Evolutionary conservation across 2,113 vertebrate species (phyloP).

Genomic region (Thunnus thynnus): DNA sequence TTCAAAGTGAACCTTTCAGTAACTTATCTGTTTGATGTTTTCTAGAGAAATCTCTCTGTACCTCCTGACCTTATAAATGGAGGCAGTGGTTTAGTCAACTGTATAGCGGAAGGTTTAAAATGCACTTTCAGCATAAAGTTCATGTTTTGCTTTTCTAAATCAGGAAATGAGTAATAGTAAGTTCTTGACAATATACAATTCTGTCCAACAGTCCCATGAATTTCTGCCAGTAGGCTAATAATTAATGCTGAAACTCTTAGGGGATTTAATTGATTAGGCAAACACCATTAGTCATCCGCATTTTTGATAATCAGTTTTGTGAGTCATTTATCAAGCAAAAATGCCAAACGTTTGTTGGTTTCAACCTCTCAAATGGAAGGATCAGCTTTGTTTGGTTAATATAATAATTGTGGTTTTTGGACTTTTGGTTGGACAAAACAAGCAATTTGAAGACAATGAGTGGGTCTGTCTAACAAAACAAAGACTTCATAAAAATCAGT

Average conservation of each 20-base stretch:
- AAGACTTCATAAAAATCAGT: too few relatives aligned
- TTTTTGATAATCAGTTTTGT: too few relatives aligned
- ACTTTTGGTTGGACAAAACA: too few relatives aligned
- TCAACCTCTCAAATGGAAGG: neutral
- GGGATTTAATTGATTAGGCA: neutral
- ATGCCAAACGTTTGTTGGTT: neutral
- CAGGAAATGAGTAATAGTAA: slow-evolving; percentile 54
- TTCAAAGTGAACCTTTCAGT: too few relatives aligned
- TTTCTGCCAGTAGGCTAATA: neutral
- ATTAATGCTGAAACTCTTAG: neutral
- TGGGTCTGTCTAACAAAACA: too few relatives aligned
- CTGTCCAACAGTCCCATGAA: neutral
- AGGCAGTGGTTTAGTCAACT: neutral
- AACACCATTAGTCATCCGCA: neutral
- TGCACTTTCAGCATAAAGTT: slow-evolving; percentile 53
- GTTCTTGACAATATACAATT: neutral
- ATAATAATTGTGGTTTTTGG: too few relatives aligned
- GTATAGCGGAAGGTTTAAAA: slow-evolving; percentile 32
- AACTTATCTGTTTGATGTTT: neutral
- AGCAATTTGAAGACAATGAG: too few relatives aligned
- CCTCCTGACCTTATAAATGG: neutral
- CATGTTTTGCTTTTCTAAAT: slow-evolving; percentile 36
- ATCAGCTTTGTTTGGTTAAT: too few relatives aligned
- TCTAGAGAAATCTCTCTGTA: neutral
- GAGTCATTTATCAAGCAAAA: neutral